Conservation (phyloP, 2,113 vertebrate species). For the Sceloporus undulatus region DNA sequence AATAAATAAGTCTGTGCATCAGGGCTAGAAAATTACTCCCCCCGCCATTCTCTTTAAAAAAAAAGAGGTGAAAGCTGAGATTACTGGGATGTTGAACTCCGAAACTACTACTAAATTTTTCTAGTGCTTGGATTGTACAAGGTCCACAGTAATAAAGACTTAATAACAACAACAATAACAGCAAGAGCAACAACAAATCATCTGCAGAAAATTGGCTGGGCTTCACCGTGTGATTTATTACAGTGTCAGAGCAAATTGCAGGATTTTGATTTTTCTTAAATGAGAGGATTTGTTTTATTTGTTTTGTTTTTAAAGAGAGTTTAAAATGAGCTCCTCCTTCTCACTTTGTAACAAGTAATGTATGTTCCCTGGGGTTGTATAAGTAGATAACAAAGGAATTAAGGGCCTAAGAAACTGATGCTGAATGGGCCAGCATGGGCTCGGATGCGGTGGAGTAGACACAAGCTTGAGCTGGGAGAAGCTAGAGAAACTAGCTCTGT, state of each 20-base stretch:
- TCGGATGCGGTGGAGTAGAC: neutral
- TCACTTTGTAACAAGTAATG: neutral
- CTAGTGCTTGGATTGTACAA: neutral
- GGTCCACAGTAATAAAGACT: neutral
- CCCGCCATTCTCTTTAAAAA: no score
- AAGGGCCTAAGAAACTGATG: neutral
- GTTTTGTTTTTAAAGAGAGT: neutral
- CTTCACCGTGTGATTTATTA: neutral
- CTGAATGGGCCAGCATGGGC: neutral
- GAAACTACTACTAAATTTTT: neutral
- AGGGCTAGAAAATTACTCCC: neutral
- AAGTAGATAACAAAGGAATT: neutral
- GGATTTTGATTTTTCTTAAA: neutral
- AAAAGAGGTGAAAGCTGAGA: neutral
- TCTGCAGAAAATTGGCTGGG: neutral
- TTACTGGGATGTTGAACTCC: neutral
- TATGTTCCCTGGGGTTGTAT: neutral
- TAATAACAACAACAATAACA: neutral
- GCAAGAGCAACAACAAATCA: neutral
- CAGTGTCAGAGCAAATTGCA: neutral
- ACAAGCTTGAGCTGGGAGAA: neutral
- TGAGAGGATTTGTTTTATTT: neutral
- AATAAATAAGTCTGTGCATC: neutral
- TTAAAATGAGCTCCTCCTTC: neutral
- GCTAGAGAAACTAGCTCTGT: neutral